Evolutionary conservation across 1,140 invertebrate genomes (phyloP).

Genomic region (Hermetia illucens): DNA sequence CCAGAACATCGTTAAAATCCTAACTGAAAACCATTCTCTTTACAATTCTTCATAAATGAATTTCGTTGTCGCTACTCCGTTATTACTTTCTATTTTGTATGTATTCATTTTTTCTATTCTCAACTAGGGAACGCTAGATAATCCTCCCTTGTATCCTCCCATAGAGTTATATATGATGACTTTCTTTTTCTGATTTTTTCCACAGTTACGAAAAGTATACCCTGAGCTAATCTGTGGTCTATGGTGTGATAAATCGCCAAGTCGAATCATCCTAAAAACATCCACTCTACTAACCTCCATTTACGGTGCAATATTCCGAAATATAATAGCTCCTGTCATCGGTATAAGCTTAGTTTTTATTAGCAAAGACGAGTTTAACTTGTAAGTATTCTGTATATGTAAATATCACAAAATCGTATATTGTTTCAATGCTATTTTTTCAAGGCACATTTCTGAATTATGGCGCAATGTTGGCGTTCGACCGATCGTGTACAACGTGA

Average conservation of each 20-base stretch:
- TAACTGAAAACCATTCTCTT: too few relatives aligned
- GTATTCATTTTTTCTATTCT: too few relatives aligned
- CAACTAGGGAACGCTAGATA: too few relatives aligned
- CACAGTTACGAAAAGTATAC: conserved; percentile 21
- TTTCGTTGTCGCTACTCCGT: too few relatives aligned
- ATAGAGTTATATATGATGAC: not conserved
- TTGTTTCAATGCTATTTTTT: conserved; percentile 1
- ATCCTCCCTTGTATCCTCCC: too few relatives aligned
- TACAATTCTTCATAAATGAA: too few relatives aligned
- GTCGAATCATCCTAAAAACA: conserved; percentile 20
- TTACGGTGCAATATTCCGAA: conserved; percentile 26
- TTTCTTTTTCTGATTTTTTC: conserved; percentile 3
- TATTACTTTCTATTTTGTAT: too few relatives aligned
- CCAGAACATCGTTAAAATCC: too few relatives aligned
- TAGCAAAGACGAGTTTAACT: conserved; percentile 27
- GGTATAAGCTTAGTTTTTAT: conserved; percentile 29
- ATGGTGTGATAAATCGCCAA: conserved; percentile 26
- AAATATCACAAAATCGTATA: not conserved
- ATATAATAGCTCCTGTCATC: conserved; percentile 28
- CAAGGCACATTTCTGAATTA: conserved; percentile 25
- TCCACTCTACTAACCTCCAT: conserved; percentile 27
- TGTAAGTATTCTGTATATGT: conserved; percentile 15
- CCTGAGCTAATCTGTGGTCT: conserved; percentile 27
- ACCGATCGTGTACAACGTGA: conserved; percentile 29
- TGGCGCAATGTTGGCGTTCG: conserved; percentile 29